These are phyloP conservation scores for Melipona bicolor DNA, from an alignment of 2,888 invertebrate species.

Conservation along the genomic window DNA sequence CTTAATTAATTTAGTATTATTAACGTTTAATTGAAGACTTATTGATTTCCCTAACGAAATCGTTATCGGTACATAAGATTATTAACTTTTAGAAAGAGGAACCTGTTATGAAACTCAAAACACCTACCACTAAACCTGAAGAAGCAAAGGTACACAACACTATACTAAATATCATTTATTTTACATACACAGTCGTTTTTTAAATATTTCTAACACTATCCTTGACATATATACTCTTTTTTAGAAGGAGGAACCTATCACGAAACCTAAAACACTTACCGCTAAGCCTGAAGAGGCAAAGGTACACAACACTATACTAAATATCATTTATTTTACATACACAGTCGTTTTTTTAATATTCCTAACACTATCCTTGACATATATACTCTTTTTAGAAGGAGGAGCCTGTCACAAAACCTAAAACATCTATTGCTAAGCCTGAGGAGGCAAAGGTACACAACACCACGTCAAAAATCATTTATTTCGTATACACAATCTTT, in stretches of 20 bases:
- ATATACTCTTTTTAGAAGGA: slow-evolving; percentile 57
- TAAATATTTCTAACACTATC: neutral
- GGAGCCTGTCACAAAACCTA: slow-evolving; percentile 49
- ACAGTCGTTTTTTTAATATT: neutral
- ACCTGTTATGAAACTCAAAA: slow-evolving; percentile 59
- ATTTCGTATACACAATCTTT: neutral
- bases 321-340: neutral
- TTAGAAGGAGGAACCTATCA: slow-evolving; percentile 53
- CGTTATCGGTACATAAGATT: slow-evolving; percentile 9
- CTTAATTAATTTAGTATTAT: too few relatives aligned
- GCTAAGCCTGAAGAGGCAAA: slow-evolving; percentile 66
- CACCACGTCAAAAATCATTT: neutral
- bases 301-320: slow-evolving; percentile 62
- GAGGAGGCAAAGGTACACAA: slow-evolving; percentile 70
- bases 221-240: slow-evolving; percentile 34
- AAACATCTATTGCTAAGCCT: slow-evolving; percentile 62
- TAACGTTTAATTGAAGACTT: too few relatives aligned
- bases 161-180: neutral
- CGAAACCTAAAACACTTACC: slow-evolving; percentile 60
- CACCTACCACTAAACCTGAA: slow-evolving; percentile 62
- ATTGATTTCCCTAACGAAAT: neutral
- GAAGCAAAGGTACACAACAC: slow-evolving; percentile 61
- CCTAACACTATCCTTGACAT: neutral
- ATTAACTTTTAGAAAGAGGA: slow-evolving; percentile 63
- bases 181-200: neutral